Evolutionary conservation across 2,888 invertebrate genomes (phyloP).

Genomic region (Watsonalla cultraria): DNA sequence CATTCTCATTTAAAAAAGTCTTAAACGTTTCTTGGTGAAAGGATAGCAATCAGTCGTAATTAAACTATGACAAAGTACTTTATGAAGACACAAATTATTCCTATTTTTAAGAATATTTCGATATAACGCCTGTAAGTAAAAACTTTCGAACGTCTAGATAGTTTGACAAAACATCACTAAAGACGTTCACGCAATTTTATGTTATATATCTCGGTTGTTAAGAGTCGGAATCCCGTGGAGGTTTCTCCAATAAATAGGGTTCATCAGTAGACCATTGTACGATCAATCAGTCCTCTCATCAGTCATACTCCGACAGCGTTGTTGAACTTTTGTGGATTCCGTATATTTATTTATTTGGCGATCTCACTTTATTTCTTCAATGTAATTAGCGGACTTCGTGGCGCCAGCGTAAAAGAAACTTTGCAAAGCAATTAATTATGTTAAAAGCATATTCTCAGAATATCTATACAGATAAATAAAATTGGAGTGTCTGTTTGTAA

Average conservation of each 20-base stretch:
- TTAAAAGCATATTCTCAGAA: too few relatives aligned
- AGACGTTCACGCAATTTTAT: not conserved
- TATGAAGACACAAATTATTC: not conserved
- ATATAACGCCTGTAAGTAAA: not conserved
- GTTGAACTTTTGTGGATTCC: slow-evolving; percentile 4
- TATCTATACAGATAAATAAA: too few relatives aligned
- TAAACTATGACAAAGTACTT: too few relatives aligned
- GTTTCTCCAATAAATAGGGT: not conserved
- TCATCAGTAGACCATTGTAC: slow-evolving; percentile 1
- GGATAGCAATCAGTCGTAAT: too few relatives aligned
- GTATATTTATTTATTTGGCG: slow-evolving; percentile 3
- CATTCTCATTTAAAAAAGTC: too few relatives aligned
- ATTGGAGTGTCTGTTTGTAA: too few relatives aligned
- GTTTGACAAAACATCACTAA: not conserved
- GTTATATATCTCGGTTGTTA: not conserved
- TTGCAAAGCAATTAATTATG: too few relatives aligned
- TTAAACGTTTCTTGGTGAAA: too few relatives aligned
- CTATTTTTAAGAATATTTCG: not conserved
- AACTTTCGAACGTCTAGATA: not conserved
- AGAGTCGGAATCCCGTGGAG: not conserved
- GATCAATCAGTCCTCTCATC: slow-evolving; percentile 6
- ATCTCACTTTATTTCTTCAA: not conserved
- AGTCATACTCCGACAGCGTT: slow-evolving; percentile 4
- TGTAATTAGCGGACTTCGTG: not conserved
- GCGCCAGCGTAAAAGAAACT: not conserved